Conservation (phyloP, 2,113 vertebrate genomes). For the Scophthalmus maximus region DNA sequence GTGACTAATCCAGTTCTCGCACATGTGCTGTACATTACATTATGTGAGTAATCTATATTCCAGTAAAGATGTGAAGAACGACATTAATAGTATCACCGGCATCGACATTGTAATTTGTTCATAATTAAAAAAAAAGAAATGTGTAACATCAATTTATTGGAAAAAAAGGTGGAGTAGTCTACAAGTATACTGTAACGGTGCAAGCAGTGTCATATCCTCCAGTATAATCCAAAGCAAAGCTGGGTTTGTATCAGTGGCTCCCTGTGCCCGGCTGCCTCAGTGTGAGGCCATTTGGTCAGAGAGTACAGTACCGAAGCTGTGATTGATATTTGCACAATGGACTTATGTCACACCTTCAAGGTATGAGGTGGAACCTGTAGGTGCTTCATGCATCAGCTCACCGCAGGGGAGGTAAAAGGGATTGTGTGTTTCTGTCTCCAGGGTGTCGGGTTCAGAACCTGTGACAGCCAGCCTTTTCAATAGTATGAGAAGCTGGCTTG, state of each 20-base stretch:
- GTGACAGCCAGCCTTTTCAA: slow-evolving; percentile 8
- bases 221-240: neutral
- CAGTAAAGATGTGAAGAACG: neutral
- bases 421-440: slow-evolving; percentile 24
- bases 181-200: no score
- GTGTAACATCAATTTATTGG: no score
- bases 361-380: neutral
- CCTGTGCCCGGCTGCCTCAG: neutral
- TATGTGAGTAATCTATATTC: neutral
- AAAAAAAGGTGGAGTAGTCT: no score
- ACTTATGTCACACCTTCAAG: neutral
- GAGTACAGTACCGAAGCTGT: neutral
- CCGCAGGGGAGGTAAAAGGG: slow-evolving; percentile 25
- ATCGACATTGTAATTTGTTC: neutral
- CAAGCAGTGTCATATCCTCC: no score
- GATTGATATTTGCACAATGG: slow-evolving; percentile 4
- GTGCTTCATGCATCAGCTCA: slow-evolving; percentile 15
- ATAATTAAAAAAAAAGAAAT: no score
- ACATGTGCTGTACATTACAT: neutral
- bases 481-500: slow-evolving; percentile 1
- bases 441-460: slow-evolving; percentile 30
- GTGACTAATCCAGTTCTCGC: neutral
- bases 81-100: neutral
- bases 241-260: neutral
- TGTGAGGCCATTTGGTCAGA: neutral